Evolutionary conservation across 2,888 invertebrate genomes (phyloP), one percentile per base, ranked within the genome.

Genomic region (Drosophila multiciliata): DNA sequence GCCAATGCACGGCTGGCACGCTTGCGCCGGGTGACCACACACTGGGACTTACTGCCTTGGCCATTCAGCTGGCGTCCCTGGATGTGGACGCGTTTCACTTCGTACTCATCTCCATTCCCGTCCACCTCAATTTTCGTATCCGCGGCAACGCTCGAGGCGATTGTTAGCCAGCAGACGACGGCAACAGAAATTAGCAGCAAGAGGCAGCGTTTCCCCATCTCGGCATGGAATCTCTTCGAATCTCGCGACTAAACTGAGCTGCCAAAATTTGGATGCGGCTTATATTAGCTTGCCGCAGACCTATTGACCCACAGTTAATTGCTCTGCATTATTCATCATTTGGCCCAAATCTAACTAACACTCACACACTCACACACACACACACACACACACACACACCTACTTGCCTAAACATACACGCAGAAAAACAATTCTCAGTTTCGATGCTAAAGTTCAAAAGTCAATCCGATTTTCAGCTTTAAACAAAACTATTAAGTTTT

Each of bases 51-150:
- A 29, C 87, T 90, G 57, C 89, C 86, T 11, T 81, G 83, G 23
- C 87, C 89, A 2, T 60, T 73, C 35, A 92, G 40, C 58, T 91
- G 90, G 0, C 92, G 82, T 11, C 91, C 91, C 72, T 91, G 82
- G 38, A 91, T 90, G 15, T 85, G 78, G 73, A 91, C 92, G 3
- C 84, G 83, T 45, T 91, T 92, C 26, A 91, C 76, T 48, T 92
- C 91, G 54, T 90, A 91, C 42, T 91, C 91, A 61, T 92, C 89
- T 0, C 92, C 91, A 62, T 91, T 80, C 68, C 88, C 89, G 62
- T 91, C 92, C 54, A 90, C 76, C 80, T 92, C 91, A 66, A 90
- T 83, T 54, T 75, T 72, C 5, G 89, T 77, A 71, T 92, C 86
- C 35, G 78, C 87, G 74, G 63, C 12, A 59, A 54, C 63, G 50